Evolutionary conservation across 2,113 vertebrate species (phyloP).

Genomic region (Rostratula benghalensis): DNA sequence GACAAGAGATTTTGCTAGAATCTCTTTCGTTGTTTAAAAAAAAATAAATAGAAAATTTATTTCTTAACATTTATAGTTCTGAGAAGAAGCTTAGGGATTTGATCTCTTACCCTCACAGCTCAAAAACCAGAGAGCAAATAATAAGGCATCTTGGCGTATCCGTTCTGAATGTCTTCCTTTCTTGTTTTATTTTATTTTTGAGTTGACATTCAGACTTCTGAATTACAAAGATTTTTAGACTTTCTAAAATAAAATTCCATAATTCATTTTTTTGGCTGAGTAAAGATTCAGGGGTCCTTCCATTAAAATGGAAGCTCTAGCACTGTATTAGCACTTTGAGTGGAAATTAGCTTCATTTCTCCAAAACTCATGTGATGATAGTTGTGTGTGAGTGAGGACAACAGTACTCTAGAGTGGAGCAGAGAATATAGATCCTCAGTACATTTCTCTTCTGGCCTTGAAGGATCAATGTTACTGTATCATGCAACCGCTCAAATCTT

Average conservation of each 20-base stretch:
- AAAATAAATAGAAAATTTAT: not conserved
- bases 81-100: not conserved
- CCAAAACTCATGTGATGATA: not conserved
- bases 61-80: not conserved
- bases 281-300: not conserved
- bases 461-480: not conserved
- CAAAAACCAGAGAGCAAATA: not conserved
- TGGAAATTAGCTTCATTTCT: not conserved
- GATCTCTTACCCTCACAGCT: not conserved
- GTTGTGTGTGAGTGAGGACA: not conserved
- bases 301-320: not conserved
- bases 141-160: not conserved
- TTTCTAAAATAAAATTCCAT: not conserved
- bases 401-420: not conserved
- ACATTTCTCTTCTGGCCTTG: not conserved
- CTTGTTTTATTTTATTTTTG: not conserved
- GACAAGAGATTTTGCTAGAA: not conserved
- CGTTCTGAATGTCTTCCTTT: not conserved
- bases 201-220: not conserved
- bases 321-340: not conserved
- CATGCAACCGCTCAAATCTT: not conserved
- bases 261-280: not conserved
- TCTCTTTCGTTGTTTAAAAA: not conserved
- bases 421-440: not conserved
- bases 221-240: not conserved